Conservation (phyloP, 2,113 vertebrate genomes). For the Pionites leucogaster region DNA sequence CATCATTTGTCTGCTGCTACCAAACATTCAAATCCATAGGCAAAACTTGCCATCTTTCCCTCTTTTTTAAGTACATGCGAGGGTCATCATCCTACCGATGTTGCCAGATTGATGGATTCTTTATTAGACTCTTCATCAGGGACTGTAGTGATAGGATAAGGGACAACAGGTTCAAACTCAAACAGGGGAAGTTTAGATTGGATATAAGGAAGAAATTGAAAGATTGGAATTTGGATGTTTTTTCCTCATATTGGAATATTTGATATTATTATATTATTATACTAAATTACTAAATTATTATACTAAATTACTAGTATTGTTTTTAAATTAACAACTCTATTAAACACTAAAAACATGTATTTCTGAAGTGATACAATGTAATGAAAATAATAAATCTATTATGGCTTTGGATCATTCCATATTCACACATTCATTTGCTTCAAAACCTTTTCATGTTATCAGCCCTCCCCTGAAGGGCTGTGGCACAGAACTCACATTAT, state of each 20-base stretch:
- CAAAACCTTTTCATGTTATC: not conserved
- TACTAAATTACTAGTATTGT: not conserved
- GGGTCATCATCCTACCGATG: not conserved
- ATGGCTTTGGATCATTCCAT: not conserved
- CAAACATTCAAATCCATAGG: not conserved
- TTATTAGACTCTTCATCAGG: no score
- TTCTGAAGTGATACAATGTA: not conserved
- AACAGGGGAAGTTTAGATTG: no score
- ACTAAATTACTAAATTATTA: not conserved
- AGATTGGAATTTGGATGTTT: not conserved
- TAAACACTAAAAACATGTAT: not conserved
- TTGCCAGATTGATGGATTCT: not conserved
- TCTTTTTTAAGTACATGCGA: not conserved
- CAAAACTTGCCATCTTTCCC: not conserved
- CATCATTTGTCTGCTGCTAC: not conserved
- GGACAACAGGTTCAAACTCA: no score
- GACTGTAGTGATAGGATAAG: no score
- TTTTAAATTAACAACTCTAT: not conserved
- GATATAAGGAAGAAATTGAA: not conserved
- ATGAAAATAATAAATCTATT: not conserved
- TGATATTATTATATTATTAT: not conserved
- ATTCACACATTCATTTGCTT: not conserved
- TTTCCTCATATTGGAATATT: not conserved
- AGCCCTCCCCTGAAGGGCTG: not conserved
- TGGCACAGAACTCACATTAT: accelerated